Conservation (phyloP, 2,113 vertebrate genomes). For the Sclerurus mexicanus region DNA sequence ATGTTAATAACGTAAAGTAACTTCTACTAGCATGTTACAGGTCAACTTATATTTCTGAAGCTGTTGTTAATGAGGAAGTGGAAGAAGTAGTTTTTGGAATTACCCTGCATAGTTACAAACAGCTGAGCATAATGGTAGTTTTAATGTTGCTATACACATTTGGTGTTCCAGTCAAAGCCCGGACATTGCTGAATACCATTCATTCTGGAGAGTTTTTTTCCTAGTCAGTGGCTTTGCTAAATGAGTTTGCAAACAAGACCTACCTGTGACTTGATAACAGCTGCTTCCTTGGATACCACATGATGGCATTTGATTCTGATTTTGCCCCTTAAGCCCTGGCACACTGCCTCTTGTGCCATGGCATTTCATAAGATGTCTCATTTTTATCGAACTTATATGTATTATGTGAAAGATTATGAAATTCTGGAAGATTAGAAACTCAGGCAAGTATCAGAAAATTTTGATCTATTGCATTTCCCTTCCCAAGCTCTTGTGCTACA, state of each 20-base stretch:
- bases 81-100: background rate
- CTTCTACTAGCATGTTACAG: background rate
- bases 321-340: background rate
- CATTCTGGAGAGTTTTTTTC: background rate
- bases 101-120: background rate
- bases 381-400: background rate
- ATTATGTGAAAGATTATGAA: background rate
- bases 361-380: background rate
- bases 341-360: background rate
- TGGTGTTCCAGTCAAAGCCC: background rate
- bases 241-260: background rate
- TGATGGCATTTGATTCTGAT: background rate
- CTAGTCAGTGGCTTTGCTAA: background rate
- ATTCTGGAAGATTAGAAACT: background rate
- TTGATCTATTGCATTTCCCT: background rate
- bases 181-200: background rate
- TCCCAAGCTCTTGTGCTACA: background rate
- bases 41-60: background rate
- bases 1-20: background rate
- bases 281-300: background rate
- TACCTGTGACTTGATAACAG: accelerated
- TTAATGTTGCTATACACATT: background rate
- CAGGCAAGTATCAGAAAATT: background rate
- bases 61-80: background rate
- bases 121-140: background rate